phyloP scores from a whole-genome alignment of 2,113 vertebrate species.

The Oryzias javanicus region DNA sequence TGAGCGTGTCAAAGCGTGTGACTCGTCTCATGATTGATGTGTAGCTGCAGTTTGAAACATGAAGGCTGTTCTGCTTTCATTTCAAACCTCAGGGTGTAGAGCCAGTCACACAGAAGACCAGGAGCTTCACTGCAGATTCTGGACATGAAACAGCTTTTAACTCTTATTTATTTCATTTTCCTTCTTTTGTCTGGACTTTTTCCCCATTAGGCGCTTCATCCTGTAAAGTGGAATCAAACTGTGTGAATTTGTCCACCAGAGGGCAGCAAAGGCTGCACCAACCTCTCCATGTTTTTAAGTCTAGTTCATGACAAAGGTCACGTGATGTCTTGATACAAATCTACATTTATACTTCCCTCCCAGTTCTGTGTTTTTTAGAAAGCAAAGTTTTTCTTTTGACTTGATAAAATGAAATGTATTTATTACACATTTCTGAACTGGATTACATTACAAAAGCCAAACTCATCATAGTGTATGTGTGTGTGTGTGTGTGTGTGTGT shows the following conservation, averaged over 20 bases:
- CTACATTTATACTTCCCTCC: no score
- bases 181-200: no score
- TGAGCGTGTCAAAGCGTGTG: background rate
- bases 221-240: background rate
- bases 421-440: background rate
- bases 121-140: no score
- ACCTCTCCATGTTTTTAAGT: background rate
- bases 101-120: no score
- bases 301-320: slow-evolving; percentile 15
- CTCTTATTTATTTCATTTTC: no score
- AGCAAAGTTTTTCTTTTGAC: no score
- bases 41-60: background rate
- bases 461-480: background rate
- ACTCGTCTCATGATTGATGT: background rate
- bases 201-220: no score
- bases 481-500: background rate
- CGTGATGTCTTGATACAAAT: background rate
- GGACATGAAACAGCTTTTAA: no score
- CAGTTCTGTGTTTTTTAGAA: no score
- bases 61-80: background rate
- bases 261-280: slow-evolving; percentile 57
- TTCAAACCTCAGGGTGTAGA: background rate
- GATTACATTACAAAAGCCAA: background rate
- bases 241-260: slow-evolving; percentile 54
- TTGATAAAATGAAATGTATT: background rate